These are phyloP conservation scores for Sympetrum striolatum DNA, from an alignment of 2,888 invertebrate species.

Conservation along the genomic window DNA sequence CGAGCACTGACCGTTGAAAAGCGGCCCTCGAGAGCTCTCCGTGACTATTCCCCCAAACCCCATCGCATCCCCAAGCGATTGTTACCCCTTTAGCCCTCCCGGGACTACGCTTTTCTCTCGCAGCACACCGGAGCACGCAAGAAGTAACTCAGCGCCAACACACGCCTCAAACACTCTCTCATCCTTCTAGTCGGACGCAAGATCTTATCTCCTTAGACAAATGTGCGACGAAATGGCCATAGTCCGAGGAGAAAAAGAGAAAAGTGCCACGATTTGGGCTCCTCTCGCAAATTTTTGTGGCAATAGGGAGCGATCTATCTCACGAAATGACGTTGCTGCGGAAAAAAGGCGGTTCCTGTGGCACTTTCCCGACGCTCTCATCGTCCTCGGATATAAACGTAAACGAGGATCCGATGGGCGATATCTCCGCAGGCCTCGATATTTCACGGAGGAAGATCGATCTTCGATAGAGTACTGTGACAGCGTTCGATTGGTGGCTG, in stretches of 20 bases:
- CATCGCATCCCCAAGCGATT: neutral
- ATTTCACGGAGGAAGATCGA: neutral
- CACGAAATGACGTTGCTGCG: neutral
- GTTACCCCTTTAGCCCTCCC: neutral
- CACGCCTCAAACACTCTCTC: neutral
- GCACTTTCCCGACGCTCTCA: neutral
- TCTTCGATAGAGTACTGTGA: neutral
- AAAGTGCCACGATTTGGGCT: neutral
- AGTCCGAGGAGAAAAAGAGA: neutral
- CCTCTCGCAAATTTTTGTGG: neutral
- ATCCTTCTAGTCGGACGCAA: neutral
- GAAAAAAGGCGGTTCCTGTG: neutral
- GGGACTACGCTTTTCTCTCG: neutral
- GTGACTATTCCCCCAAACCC: neutral
- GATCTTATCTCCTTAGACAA: neutral
- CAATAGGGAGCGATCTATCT: neutral
- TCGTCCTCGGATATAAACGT: neutral
- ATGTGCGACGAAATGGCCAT: neutral
- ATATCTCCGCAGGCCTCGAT: neutral
- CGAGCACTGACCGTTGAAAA: neutral
- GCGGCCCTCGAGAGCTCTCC: neutral
- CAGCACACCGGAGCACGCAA: neutral
- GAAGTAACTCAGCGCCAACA: neutral
- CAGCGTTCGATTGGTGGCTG: neutral
- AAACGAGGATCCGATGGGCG: neutral